Evolutionary conservation across 1,140 invertebrate species (phyloP), one percentile per base, ranked within the genome.

Genomic region (Drosophila kurseongensis): DNA sequence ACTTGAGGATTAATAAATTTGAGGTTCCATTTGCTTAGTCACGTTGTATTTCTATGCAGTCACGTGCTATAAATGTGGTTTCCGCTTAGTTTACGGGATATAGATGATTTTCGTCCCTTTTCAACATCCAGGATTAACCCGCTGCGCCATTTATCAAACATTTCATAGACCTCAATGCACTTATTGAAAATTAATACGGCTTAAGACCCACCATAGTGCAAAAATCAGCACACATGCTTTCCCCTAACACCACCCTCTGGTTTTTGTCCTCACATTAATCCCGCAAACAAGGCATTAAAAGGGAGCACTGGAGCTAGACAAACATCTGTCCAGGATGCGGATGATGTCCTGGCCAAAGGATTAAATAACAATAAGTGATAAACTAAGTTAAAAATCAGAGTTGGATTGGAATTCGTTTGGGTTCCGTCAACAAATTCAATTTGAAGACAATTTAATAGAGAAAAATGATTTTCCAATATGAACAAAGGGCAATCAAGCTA

Each of bases 131-230:
- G 77, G 65, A 71, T 71, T 71, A 71, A 71, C 68, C 59, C 71
- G 80, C 62, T 69, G 56, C 18, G 79, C 51, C 83, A 88, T 86
- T 86, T 83, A 83, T 88, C 82, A 86, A 86, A 79, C 63, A 79
- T 73, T 84, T 76, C 71, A 83, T 68, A 76, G 79, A 88, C 61
- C 83, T 52, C 71, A 72, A 68, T 86, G 78, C 82, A 86, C 82
- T 83, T 86, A 86, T 88, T 86, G 83, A 86, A 86, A 86, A 86
- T 83, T 86, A 86, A 86, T 88, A 88, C 83, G 80, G 75, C 78
- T 88, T 88, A 86, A 57, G 66, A 62, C 59, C 75, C 83, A 88
- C 76, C 78, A 88, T 76, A 86, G 80, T 67, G 76, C 71, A 79
- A 61, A 80, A 88, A 86, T 86, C 83, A 88, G 83, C 83, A 86